phyloP scores from a whole-genome alignment of 2,113 vertebrate species.

The Rattus rattus region DNA sequence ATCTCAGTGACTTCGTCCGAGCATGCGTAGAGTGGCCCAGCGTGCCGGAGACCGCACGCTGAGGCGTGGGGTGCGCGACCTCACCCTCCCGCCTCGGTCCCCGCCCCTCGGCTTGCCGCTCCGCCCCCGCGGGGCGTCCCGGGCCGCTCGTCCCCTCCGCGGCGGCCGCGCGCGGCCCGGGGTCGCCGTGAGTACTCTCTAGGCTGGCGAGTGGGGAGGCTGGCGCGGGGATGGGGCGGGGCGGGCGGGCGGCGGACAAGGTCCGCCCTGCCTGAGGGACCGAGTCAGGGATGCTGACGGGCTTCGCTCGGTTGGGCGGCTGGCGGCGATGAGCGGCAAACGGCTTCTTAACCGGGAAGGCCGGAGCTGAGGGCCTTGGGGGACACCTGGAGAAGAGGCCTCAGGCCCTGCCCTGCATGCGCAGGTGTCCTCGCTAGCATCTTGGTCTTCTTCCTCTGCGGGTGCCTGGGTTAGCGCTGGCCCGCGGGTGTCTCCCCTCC shows the following conservation, averaged over 20 bases:
- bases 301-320: neutral
- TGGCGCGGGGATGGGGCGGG: slow-evolving; percentile 8
- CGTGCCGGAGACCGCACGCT: slow-evolving; percentile 75
- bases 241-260: slow-evolving; percentile 52
- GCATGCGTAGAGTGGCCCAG: slow-evolving; percentile 89
- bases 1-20: slow-evolving; percentile 77
- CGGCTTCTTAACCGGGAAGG: neutral
- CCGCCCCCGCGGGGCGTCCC: slow-evolving; percentile 78
- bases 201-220: slow-evolving; percentile 32
- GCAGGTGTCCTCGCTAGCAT: neutral
- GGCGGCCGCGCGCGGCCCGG: slow-evolving; percentile 73
- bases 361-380: neutral
- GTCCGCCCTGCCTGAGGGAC: neutral
- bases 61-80: slow-evolving; percentile 72
- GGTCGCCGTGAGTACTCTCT: slow-evolving; percentile 78
- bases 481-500: neutral
- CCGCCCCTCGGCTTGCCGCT: slow-evolving; percentile 71
- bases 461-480: neutral
- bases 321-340: neutral
- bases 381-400: neutral
- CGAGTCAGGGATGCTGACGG: neutral
- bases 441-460: neutral
- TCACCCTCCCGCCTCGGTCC: slow-evolving; percentile 71
- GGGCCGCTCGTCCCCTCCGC: slow-evolving; percentile 71
- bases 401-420: neutral